phyloP scores from a whole-genome alignment of 2,113 vertebrate genomes.

The Rhabdornis inornatus region DNA sequence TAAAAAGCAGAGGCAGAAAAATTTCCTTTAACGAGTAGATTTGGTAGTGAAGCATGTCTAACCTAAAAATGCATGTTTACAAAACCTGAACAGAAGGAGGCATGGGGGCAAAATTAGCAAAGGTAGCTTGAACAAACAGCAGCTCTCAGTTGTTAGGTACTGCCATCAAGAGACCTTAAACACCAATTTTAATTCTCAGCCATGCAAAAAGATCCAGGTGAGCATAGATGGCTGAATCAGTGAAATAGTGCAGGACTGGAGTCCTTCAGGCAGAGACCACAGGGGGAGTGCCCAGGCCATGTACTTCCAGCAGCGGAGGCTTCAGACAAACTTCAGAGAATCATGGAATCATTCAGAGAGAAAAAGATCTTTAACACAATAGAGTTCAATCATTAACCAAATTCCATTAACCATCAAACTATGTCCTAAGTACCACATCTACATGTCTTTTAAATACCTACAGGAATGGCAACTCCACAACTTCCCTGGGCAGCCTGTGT shows the following conservation, averaged over 20 bases:
- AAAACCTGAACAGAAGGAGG: neutral
- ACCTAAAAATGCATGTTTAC: neutral
- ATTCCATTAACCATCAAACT: neutral
- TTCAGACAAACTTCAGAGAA: neutral
- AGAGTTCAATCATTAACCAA: neutral
- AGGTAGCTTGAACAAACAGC: neutral
- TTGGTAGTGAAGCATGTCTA: neutral
- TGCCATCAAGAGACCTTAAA: neutral
- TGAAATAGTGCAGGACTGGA: neutral
- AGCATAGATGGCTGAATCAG: accelerated
- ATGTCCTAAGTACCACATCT: neutral
- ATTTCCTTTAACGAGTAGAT: neutral
- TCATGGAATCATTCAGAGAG: neutral
- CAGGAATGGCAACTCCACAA: accelerated
- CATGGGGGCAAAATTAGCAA: accelerated
- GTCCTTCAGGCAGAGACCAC: neutral
- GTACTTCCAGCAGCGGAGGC: neutral
- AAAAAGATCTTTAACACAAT: neutral
- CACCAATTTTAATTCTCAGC: neutral
- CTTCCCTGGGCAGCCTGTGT: neutral
- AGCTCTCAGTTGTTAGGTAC: neutral
- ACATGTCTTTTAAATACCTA: neutral
- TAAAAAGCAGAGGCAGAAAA: neutral
- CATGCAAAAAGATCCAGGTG: neutral
- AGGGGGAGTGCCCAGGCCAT: neutral